phyloP scores from a whole-genome alignment of 2,113 vertebrate species.

The Oncorhynchus nerka region DNA sequence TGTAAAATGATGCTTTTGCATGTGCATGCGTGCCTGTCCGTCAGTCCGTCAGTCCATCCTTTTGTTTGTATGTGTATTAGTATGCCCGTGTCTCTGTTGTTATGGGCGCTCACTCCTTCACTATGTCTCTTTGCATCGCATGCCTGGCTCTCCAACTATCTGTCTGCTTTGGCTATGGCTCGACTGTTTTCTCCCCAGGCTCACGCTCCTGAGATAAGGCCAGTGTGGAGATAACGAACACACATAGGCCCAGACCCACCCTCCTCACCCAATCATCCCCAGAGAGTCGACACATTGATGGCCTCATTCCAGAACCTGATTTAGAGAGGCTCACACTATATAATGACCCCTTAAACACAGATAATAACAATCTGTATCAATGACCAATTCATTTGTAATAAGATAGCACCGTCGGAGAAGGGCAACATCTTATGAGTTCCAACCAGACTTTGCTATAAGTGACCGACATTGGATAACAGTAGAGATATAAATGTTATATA shows the following conservation, averaged over 20 bases:
- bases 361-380: conserved; percentile 70
- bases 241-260: conserved; percentile 54
- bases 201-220: conserved; percentile 73
- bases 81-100: background rate
- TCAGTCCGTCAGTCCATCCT: background rate
- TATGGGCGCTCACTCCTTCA: background rate
- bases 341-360: conserved; percentile 65
- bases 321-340: conserved; percentile 63
- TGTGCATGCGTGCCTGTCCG: background rate
- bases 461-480: no score
- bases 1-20: background rate
- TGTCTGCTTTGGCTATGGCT: conserved; percentile 63
- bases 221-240: conserved; percentile 60
- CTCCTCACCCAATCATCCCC: conserved; percentile 27
- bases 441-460: no score
- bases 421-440: no score
- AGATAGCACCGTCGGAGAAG: conserved; percentile 3
- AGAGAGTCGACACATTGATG: conserved; percentile 56
- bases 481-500: no score
- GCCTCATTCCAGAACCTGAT: conserved; percentile 60
- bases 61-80: background rate
- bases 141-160: no score
- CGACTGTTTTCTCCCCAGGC: conserved; percentile 5
- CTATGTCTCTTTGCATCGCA: no score
- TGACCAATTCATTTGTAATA: conserved; percentile 62